Evolutionary conservation across 2,888 invertebrate species (phyloP), one percentile per base, ranked within the genome.

Genomic region (Barypeithes pellucidus): DNA sequence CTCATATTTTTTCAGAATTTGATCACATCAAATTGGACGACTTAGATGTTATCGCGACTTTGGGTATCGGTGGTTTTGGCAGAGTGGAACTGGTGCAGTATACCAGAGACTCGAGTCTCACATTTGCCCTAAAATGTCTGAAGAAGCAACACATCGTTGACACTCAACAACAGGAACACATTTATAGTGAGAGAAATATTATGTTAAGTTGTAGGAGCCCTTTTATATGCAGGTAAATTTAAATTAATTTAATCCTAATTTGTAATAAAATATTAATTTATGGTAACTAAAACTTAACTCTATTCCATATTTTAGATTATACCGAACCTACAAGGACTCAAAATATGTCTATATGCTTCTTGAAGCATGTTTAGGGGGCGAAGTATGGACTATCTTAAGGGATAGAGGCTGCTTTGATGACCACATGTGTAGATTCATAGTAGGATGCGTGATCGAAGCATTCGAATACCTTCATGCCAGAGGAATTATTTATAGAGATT

Each of bases 181-280:
- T 93, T 18, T 91, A 89, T 82, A 91, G 91, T 50, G 93, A 93
- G 83, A 90, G 91, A 81, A 88, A 89, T 77, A 92, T 93, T 68
- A 89, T 90, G 89, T 86, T 93, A 89, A 89, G 90, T 79, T 91
- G 91, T 75, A 88, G 91, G 68, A 91, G 91, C 67, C 90, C 91
- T 1, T 94, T 94, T 83, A 92, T 94, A 76, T 92, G 92, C 84
- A 91, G 91, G 93, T 92, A 82, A n/a, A n/a, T n/a, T n/a, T n/a
- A n/a, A n/a, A n/a, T n/a, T n/a, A n/a, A n/a, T n/a, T n/a, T n/a
- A n/a, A n/a, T n/a, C n/a, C n/a, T n/a, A n/a, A n/a, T n/a, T n/a
- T n/a, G n/a, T n/a, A n/a, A n/a, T n/a, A n/a, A n/a, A n/a, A n/a
- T n/a, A n/a, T n/a, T n/a, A n/a, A n/a, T n/a, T n/a, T n/a, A n/a